Percentiles rank a stretch among this genome's conserved stretches.
Conservation (phyloP, 1,140 invertebrate genomes). For the Musca vetustissima region DNA sequence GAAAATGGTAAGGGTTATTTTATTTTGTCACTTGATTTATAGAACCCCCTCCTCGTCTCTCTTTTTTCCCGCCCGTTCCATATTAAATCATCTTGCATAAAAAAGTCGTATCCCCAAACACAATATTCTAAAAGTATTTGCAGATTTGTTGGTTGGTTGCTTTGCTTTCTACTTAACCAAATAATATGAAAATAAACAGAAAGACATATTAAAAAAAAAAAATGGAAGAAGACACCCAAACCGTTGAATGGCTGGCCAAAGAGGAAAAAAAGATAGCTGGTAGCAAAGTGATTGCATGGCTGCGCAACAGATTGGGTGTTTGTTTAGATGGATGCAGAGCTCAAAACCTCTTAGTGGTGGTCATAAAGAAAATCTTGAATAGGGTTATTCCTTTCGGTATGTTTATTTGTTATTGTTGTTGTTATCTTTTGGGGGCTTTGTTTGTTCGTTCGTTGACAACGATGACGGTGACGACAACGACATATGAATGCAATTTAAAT, state of each 20-base stretch:
- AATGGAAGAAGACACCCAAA: not conserved
- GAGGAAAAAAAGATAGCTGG: too few species aligned
- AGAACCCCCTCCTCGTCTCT: too few species aligned
- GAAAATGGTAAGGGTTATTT: not conserved
- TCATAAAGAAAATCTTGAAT: not conserved
- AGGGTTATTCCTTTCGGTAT: not conserved
- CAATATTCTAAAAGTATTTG: too few species aligned
- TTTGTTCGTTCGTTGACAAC: not conserved
- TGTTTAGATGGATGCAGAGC: not conserved
- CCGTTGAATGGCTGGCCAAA: not conserved
- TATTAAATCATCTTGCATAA: not conserved
- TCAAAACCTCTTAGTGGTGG: too few species aligned
- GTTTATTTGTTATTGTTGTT: not conserved
- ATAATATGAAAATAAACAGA: not conserved
- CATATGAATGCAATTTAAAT: conserved; percentile 24
- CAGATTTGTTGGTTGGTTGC: too few species aligned
- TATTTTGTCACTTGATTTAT: too few species aligned
- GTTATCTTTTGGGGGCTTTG: not conserved
- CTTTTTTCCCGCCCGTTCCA: not conserved
- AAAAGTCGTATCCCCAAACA: not conserved
- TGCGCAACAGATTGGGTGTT: not conserved
- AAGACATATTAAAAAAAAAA: not conserved
- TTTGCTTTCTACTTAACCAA: conserved; percentile 8
- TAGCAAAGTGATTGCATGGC: not conserved
- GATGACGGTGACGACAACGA: not conserved